A percentile compares a stretch with the other conserved stretches of the same genome.
Evolutionary conservation across 2,113 vertebrate species (phyloP).

Genomic region (Siniperca chuatsi): DNA sequence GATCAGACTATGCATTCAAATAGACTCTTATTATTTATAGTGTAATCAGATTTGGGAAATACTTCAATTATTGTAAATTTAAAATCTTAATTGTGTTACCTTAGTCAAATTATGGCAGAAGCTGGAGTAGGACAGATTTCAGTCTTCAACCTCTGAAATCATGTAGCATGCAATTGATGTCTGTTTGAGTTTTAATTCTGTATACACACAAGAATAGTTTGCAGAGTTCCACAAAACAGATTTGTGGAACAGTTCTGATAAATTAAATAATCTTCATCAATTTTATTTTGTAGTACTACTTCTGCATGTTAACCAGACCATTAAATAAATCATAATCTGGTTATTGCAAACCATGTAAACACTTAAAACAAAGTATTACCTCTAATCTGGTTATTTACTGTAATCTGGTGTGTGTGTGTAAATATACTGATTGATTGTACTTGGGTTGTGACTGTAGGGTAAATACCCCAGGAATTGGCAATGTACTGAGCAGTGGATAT

Average conservation of each 20-base stretch:
- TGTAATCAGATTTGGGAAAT: neutral
- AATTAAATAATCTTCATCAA: neutral
- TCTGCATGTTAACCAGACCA: neutral
- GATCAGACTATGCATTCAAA: slow-evolving; percentile 3
- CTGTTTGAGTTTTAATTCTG: neutral
- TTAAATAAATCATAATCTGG: neutral
- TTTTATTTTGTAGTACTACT: neutral
- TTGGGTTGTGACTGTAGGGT: neutral
- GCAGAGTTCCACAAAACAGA: neutral
- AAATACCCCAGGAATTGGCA: neutral
- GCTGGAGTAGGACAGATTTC: neutral
- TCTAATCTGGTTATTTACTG: neutral
- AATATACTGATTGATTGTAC: neutral
- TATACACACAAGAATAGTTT: neutral
- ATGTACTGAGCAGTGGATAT: neutral
- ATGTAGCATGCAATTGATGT: neutral
- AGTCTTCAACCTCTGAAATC: neutral
- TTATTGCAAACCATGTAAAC: too few relatives aligned
- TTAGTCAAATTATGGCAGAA: neutral
- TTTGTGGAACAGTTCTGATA: neutral
- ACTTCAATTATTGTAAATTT: neutral
- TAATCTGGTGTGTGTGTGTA: too few relatives aligned
- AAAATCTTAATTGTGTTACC: neutral
- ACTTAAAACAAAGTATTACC: neutral
- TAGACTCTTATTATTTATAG: neutral